These are phyloP conservation scores for Peucedramus taeniatus DNA, from an alignment of 2,113 vertebrate species.

Conservation along the genomic window DNA sequence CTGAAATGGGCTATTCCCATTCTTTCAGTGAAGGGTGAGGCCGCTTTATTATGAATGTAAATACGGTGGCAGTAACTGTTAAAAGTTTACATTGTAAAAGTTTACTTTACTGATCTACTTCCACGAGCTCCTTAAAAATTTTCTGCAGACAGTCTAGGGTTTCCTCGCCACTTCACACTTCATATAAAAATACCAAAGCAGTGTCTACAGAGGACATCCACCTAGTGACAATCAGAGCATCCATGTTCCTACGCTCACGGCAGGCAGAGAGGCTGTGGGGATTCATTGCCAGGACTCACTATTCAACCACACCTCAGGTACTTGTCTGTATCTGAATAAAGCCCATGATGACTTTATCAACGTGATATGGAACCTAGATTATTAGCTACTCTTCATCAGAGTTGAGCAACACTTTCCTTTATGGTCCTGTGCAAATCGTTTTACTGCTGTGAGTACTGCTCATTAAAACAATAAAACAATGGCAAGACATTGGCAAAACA, in stretches of 20 bases:
- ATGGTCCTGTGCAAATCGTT: rapidly evolving
- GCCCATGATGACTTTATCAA: no score
- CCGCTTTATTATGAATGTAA: neutral
- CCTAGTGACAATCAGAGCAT: neutral
- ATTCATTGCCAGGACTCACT: neutral
- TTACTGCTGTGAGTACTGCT: neutral
- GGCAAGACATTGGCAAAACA: neutral
- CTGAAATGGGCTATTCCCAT: neutral
- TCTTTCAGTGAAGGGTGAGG: neutral
- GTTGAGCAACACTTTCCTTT: neutral
- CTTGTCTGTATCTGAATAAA: neutral
- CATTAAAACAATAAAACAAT: neutral
- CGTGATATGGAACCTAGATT: rapidly evolving
- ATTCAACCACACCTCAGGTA: neutral
- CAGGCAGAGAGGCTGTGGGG: neutral
- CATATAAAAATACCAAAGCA: neutral
- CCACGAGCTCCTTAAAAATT: neutral
- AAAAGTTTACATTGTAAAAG: neutral
- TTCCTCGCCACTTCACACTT: neutral
- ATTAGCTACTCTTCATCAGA: neutral
- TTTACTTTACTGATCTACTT: neutral
- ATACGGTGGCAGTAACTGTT: neutral
- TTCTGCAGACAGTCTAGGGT: neutral
- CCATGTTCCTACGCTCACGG: rapidly evolving
- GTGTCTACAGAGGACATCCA: neutral